phyloP scores from a whole-genome alignment of 2,888 invertebrate species.

The Dryomyza anilis region DNA sequence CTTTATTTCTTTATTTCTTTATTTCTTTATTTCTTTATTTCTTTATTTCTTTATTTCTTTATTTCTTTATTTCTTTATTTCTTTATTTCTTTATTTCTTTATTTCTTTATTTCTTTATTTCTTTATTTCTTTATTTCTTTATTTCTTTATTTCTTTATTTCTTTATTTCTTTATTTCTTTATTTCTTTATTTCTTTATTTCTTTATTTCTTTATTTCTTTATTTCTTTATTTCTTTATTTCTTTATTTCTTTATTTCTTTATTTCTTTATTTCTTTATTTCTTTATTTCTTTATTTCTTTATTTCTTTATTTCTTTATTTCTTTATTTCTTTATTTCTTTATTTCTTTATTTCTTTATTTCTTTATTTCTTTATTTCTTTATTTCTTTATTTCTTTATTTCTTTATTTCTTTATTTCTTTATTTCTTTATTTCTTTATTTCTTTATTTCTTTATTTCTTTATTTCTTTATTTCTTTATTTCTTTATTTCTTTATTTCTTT shows the following conservation, averaged over 20 bases:
- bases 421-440: too few species aligned
- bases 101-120: conserved; percentile 2
- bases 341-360: too few species aligned
- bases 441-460: too few species aligned
- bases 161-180: not conserved
- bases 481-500: too few species aligned
- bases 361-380: too few species aligned
- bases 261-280: not conserved
- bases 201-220: not conserved
- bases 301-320: too few species aligned
- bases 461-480: too few species aligned
- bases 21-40: not conserved
- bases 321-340: too few species aligned
- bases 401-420: too few species aligned
- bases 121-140: not conserved
- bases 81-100: not conserved
- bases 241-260: not conserved
- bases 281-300: too few species aligned
- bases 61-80: not conserved
- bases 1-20: too few species aligned
- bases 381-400: not conserved
- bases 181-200: not conserved
- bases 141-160: not conserved
- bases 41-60: not conserved
- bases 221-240: conserved; percentile 1